phyloP scores from a whole-genome alignment of 1,140 invertebrate genomes.

The Drosophila fuyamai region DNA sequence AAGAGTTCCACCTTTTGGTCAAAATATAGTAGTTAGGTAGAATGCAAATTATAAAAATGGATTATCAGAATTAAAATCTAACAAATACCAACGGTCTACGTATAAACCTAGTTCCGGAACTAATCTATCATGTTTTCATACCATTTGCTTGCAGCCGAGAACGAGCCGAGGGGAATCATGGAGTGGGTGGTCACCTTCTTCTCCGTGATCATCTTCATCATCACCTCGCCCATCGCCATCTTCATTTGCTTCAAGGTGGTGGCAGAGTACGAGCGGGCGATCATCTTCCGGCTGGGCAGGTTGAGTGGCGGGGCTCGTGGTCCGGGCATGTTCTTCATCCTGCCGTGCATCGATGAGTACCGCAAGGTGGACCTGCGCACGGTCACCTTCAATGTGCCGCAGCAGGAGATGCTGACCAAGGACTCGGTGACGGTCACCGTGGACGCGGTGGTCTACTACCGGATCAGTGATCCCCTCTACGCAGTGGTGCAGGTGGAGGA shows the following conservation, averaged over 20 bases:
- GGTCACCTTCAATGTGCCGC: conserved; percentile 86
- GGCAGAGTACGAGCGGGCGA: conserved; percentile 93
- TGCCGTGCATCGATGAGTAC: conserved; percentile 96
- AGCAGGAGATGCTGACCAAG: conserved; percentile 92
- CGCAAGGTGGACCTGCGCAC: conserved; percentile 94
- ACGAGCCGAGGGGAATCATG: conserved; percentile 87
- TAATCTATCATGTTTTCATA: neutral
- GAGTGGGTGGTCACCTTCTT: conserved; percentile 92
- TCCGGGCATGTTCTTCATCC: conserved; percentile 94
- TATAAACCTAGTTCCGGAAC: neutral
- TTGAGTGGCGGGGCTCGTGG: conserved; percentile 87
- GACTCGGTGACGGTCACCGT: conserved; percentile 97
- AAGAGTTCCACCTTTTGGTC: neutral
- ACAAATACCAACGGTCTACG: no score
- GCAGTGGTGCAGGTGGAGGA: conserved; percentile 92
- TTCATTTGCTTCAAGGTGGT: conserved; percentile 91
- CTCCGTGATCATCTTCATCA: conserved; percentile 90
- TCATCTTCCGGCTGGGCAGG: conserved; percentile 94
- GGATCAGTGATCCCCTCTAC: conserved; percentile 91
- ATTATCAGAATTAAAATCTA: no score
- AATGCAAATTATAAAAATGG: no score
- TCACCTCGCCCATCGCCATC: conserved; percentile 93
- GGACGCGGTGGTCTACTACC: conserved; percentile 97
- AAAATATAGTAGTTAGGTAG: no score
- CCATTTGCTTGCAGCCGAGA: conserved; percentile 84